Base-by-base conservation (phyloP, 1,140 invertebrate genomes). In the Holotrichia oblita region DNA sequence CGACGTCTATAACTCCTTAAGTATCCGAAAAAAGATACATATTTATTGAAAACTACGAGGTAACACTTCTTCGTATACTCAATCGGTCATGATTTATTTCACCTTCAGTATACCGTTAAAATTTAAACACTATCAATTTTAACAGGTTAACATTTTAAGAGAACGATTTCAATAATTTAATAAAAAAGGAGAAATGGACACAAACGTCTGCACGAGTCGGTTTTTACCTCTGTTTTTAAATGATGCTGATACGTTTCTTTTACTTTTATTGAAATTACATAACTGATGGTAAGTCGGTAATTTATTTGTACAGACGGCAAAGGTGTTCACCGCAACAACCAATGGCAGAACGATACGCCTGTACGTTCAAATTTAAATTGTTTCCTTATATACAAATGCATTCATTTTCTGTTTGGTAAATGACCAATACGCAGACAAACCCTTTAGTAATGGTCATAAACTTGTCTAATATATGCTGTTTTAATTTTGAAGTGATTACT, bases 231-330 rank as follows among this genome's bases (percentile, higher is more conserved):
- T 17, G 48, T 69, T 27, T n/a, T 10, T 69, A 69, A 69, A 69
- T 27, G 22, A 27, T 69, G 24, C 12, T 69, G 61, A 69, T 74
- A 74, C n/a, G 73, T 41, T 74, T 41, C 73, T 76, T 76, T 76
- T 48, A 48, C 41, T 76, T 76, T 55, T 42, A 34, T 55, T 27
- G 75, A 42, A 76, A 76, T 76, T 76, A 76, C 22, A 55, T 76
- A 76, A 76, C 75, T 17, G 75, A 55, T 55, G 42, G 75, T 34
- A 34, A 55, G 41, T 59, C 17, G 75, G 75, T 76, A 76, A 76
- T 76, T 76, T 76, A 76, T 76, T 76, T 76, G 75, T 76, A 76
- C 75, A 76, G 75, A 76, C 75, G 75, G 75, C 75, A 76, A 76
- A 76, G 75, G 75, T 76, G 75, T 55, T 44, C 44, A n/a, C 6